Conservation (phyloP, 2,888 invertebrate species). For the Aquatica leii region DNA sequence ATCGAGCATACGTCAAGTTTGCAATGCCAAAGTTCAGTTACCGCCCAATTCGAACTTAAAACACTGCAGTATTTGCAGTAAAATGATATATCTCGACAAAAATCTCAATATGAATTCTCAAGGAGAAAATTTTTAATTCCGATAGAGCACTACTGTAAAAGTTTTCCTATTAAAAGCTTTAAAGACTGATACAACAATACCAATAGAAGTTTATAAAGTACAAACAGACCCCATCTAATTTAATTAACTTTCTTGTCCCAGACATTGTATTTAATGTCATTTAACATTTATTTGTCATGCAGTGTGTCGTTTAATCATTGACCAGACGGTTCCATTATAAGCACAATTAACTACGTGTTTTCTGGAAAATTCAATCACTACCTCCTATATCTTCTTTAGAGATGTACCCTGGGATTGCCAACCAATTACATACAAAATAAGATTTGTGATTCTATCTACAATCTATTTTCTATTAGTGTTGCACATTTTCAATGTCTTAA, state of each 20-base stretch:
- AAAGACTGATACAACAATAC: neutral
- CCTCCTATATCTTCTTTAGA: constrained; percentile 26
- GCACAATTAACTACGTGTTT: constrained; percentile 33
- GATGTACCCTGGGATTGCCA: constrained; percentile 27
- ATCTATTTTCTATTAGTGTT: constrained; percentile 19
- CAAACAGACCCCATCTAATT: neutral
- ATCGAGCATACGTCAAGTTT: too few species aligned
- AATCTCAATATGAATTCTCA: too few species aligned
- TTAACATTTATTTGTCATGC: constrained; percentile 28
- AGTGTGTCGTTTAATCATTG: constrained; percentile 29
- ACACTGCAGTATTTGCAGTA: too few species aligned
- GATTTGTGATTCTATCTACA: constrained; percentile 36
- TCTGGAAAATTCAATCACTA: constrained; percentile 37
- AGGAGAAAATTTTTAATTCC: too few species aligned
- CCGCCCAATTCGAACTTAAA: neutral
- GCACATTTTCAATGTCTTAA: neutral
- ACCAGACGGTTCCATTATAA: constrained; percentile 30
- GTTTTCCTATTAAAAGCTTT: too few species aligned
- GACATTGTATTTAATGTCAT: constrained; percentile 20
- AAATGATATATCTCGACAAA: neutral
- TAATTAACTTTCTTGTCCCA: constrained; percentile 23
- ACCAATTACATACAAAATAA: constrained; percentile 36
- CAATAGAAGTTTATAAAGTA: neutral
- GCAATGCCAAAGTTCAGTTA: too few species aligned
- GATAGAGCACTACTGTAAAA: too few species aligned